Percentiles rank a stretch among this genome's conserved stretches.
Conservation (phyloP, 2,888 invertebrate species). For the Tetragonula carbonaria region DNA sequence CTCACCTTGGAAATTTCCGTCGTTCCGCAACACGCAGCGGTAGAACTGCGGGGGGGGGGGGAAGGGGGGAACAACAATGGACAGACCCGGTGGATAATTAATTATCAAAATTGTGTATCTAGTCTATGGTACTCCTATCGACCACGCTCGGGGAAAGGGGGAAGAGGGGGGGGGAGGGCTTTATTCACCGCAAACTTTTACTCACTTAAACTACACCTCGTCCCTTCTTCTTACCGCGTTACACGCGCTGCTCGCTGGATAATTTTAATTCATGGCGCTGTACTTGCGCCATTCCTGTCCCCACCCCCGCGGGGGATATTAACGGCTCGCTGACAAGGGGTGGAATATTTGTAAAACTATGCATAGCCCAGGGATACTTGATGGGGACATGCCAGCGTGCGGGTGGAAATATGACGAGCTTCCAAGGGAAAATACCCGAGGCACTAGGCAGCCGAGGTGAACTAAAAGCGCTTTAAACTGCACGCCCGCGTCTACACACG, state of each 20-base stretch:
- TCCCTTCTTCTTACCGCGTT: background rate
- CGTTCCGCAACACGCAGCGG: background rate
- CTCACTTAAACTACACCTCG: conserved; percentile 24
- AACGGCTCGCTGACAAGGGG: conserved; percentile 74
- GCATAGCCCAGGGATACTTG: conserved; percentile 74
- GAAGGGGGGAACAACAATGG: conserved; percentile 40
- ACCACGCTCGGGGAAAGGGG: too few species aligned
- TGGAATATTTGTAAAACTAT: conserved; percentile 82
- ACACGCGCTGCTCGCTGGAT: background rate
- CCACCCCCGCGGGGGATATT: conserved; percentile 69
- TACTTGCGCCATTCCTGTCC: conserved; percentile 3
- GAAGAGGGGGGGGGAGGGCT: too few species aligned
- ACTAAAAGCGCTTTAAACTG: conserved; percentile 76
- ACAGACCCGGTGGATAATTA: conserved; percentile 37
- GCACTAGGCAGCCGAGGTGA: conserved; percentile 66
- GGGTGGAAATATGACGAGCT: conserved; percentile 74
- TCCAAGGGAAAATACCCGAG: conserved; percentile 76
- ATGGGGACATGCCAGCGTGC: conserved; percentile 71
- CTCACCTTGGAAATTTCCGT: conserved; percentile 18
- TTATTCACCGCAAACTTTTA: conserved; percentile 38
- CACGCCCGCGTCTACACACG: background rate
- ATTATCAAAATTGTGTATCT: conserved; percentile 35
- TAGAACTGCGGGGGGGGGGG: background rate
- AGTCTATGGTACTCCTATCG: background rate
- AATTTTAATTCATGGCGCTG: conserved; percentile 57